Conservation (phyloP, 1,140 invertebrate genomes). For the Brachionus asplanchnoidis region DNA sequence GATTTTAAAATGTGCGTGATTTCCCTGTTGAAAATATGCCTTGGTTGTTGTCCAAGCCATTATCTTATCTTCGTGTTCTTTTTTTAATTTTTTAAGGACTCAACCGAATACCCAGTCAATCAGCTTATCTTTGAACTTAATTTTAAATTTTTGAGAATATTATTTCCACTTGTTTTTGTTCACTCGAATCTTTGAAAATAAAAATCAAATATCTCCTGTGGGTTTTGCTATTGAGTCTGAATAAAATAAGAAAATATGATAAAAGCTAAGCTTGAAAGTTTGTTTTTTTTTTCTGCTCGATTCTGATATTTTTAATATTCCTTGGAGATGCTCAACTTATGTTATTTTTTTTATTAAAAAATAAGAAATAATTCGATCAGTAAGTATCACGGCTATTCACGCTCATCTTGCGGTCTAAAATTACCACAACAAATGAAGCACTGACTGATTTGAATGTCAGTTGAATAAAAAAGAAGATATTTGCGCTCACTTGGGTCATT, state of each 20-base stretch:
- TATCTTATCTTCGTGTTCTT: constrained; percentile 3
- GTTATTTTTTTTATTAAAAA: neutral
- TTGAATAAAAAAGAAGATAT: neutral
- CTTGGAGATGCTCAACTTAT: neutral
- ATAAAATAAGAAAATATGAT: neutral
- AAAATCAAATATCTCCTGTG: neutral
- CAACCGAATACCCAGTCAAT: neutral
- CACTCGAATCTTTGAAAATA: neutral
- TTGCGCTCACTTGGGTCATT: neutral
- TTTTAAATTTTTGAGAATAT: neutral
- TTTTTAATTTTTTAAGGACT: neutral
- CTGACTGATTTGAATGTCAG: neutral
- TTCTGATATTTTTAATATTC: neutral
- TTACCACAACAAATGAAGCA: neutral
- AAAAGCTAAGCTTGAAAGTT: neutral
- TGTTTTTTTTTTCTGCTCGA: neutral
- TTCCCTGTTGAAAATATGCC: neutral
- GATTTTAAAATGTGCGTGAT: constrained; percentile 9
- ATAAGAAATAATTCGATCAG: neutral
- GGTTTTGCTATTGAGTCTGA: neutral
- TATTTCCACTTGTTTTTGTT: neutral
- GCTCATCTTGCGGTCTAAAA: neutral
- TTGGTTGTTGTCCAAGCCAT: neutral
- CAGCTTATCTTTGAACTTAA: neutral
- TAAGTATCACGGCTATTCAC: neutral